Base-by-base conservation (phyloP, 2,888 invertebrate species). In the Cistogaster globosa region DNA sequence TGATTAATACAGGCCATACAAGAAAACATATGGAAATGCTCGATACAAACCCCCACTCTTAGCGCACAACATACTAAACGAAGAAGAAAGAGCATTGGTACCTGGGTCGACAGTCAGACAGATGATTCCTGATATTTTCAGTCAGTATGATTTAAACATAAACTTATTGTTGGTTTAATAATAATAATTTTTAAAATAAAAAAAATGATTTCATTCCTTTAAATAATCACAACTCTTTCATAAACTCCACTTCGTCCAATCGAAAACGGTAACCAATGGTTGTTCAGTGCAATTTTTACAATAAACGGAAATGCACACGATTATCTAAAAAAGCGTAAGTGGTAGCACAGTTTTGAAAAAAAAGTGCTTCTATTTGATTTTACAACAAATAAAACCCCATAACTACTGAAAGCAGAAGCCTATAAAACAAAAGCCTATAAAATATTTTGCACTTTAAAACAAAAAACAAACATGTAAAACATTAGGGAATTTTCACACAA, bases 271-370 rank as follows among this genome's bases (percentile, higher is more conserved):
- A 79, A 83, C 80, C 72, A 83, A 83, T 83, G 71, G 65, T 67
- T 78, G 71, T 69, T 62, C 67, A 74, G 72, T 81, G 77, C 80
- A 84, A 74, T 68, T 81, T 80, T 58, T 69, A 57, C 67, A 75
- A 69, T 51, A 75, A 75, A 82, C 82, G 82, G 85, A 85, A 82
- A 85, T 82, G 85, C 85, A 85, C 85, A 79, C 78, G 82, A 85
- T 85, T 85, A 85, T 85, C 78, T 71, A 65, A 67, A 71, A 85
- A 75, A 85, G 75, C 78, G 77, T 85, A 85, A 81, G 74, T 74
- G 81, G 38, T 26, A 60, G 5, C 32, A 14, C 4, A 26, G 7
- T 32, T 16, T 8, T 20, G 60, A 32, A 53, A n/a, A n/a, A 16
- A 32, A 53, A n/a, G 11, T 53, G n/a, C 0, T 42, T 79, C 20